These are phyloP conservation scores for Lagocephalus sceleratus DNA, from an alignment of 2,797 vertebrate species.

Conservation along the genomic window DNA sequence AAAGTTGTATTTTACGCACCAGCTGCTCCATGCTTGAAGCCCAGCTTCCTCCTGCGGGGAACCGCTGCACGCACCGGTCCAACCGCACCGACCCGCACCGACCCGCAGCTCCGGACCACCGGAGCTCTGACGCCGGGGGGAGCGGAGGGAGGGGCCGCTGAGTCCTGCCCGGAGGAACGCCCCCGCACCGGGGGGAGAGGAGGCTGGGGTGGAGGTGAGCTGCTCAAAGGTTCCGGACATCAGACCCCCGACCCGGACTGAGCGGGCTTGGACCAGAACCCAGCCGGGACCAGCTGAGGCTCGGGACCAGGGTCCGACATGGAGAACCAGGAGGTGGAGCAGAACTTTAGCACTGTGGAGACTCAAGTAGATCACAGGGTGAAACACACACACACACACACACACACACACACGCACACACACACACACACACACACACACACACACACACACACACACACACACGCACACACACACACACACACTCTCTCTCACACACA, in stretches of 20 bases:
- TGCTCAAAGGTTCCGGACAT: too few species aligned
- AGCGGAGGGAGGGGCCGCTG: slow-evolving; percentile 12
- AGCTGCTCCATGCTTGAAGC: slow-evolving; percentile 89
- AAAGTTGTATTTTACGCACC: slow-evolving; percentile 83
- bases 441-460: neutral
- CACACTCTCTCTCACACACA: slow-evolving; percentile 1
- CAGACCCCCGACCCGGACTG: neutral
- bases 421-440: slow-evolving; percentile 1
- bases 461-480: neutral
- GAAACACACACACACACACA: neutral
- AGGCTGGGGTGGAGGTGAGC: too few species aligned
- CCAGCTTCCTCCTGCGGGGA: slow-evolving; percentile 84
- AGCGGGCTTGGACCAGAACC: neutral
- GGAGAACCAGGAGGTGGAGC: too few species aligned
- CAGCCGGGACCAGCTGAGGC: slow-evolving; percentile 10
- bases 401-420: slow-evolving; percentile 1
- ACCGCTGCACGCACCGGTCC: slow-evolving; percentile 67
- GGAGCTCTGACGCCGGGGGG: slow-evolving; percentile 3
- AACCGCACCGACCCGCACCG: slow-evolving; percentile 70
- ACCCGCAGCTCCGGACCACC: neutral
- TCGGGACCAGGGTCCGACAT: too few species aligned
- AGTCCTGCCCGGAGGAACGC: too few species aligned
- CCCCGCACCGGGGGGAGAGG: too few species aligned
- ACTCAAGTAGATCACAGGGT: neutral
- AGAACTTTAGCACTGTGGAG: too few species aligned